Evolutionary conservation across 2,888 invertebrate species (phyloP).

Genomic region (Chromoteleia sp.): DNA sequence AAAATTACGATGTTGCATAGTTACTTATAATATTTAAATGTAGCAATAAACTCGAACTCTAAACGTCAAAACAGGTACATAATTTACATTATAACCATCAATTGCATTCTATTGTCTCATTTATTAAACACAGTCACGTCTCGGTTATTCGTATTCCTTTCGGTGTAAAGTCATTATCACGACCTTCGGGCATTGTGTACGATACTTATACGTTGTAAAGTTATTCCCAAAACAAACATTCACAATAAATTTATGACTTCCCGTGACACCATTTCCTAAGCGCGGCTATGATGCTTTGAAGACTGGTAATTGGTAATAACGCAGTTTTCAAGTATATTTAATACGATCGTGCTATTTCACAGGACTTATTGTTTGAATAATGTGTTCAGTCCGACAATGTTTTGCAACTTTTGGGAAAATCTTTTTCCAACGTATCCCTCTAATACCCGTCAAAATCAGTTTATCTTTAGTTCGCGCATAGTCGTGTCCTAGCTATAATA

Average conservation of each 20-base stretch:
- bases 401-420: no score
- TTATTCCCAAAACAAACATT: slow-evolving; percentile 57
- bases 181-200: slow-evolving; percentile 42
- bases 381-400: no score
- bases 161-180: slow-evolving; percentile 49
- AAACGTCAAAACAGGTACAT: slow-evolving; percentile 7
- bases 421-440: no score
- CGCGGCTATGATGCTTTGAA: not conserved
- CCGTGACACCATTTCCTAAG: slow-evolving; percentile 43
- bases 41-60: slow-evolving; percentile 15
- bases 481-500: no score
- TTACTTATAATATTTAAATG: slow-evolving; percentile 17
- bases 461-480: no score
- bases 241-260: slow-evolving; percentile 47
- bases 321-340: slow-evolving; percentile 2
- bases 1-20: not conserved
- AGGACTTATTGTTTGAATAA: no score
- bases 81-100: slow-evolving; percentile 26
- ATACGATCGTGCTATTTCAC: not conserved
- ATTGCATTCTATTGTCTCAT: slow-evolving; percentile 33
- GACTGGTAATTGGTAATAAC: no score
- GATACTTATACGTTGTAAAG: slow-evolving; percentile 29
- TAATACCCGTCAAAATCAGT: no score
- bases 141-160: slow-evolving; percentile 35
- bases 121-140: slow-evolving; percentile 47